Percentiles rank a stretch among this genome's conserved stretches.
Evolutionary conservation across 2,888 invertebrate species (phyloP).

Genomic region (Matsumyia berberina): DNA sequence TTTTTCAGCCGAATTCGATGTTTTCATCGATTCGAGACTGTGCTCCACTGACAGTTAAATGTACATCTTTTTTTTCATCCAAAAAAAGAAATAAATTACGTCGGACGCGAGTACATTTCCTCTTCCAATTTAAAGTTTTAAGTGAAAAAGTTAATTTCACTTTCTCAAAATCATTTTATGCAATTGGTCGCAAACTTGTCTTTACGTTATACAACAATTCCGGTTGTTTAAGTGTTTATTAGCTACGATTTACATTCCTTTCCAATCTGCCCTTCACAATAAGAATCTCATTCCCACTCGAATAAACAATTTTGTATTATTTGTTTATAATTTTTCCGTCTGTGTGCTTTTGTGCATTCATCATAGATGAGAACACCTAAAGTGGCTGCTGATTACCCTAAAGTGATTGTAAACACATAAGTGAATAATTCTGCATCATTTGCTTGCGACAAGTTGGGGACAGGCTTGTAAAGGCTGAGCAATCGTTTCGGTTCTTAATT

Average conservation of each 20-base stretch:
- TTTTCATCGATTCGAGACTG: slow-evolving; percentile 47
- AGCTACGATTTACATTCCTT: not conserved
- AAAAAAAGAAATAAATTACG: slow-evolving; percentile 4
- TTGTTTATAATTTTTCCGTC: slow-evolving; percentile 36
- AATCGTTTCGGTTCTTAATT: slow-evolving; percentile 3
- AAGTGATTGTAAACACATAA: slow-evolving; percentile 45
- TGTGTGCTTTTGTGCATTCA: slow-evolving; percentile 8
- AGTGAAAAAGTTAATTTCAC: slow-evolving; percentile 23
- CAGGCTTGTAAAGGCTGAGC: slow-evolving; percentile 2
- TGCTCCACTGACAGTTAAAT: slow-evolving; percentile 21
- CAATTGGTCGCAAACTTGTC: not conserved
- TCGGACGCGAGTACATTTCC: not conserved
- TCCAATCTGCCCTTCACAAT: not conserved
- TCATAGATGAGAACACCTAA: slow-evolving; percentile 10
- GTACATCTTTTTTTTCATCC: not conserved
- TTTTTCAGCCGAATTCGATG: slow-evolving; percentile 41
- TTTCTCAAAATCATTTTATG: not conserved
- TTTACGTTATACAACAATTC: not conserved
- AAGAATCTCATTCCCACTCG: slow-evolving; percentile 20
- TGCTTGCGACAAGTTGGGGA: not conserved
- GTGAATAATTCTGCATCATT: slow-evolving; percentile 10
- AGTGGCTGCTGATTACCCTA: slow-evolving; percentile 21
- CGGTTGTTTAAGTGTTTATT: not conserved
- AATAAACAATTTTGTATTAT: slow-evolving; percentile 17
- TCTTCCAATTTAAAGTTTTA: slow-evolving; percentile 6